Conservation (phyloP, 2,113 vertebrate species). For the Coreoperca whiteheadi region DNA sequence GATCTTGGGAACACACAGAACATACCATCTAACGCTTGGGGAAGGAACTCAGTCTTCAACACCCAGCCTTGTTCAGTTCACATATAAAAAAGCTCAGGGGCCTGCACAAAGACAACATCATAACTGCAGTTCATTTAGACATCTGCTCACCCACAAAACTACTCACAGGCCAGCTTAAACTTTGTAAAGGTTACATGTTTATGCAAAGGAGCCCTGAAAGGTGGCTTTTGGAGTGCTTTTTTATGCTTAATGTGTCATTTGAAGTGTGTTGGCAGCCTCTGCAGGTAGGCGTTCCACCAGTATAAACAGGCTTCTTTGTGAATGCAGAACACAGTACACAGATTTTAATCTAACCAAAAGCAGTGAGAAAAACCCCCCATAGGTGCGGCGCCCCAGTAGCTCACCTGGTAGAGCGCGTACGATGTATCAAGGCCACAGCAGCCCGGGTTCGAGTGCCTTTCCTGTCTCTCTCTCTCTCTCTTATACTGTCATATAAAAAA, state of each 20-base stretch:
- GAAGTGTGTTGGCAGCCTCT: constrained; percentile 34
- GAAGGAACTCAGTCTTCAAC: background rate
- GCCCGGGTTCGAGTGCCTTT: no score
- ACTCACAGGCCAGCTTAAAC: constrained; percentile 14
- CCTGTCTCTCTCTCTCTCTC: no score
- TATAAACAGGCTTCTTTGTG: constrained; percentile 26
- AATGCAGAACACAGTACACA: constrained; percentile 28
- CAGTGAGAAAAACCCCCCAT: background rate
- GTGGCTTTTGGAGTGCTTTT: constrained; percentile 13
- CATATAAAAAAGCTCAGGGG: background rate
- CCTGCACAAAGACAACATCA: constrained; percentile 21
- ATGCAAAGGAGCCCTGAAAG: constrained; percentile 24
- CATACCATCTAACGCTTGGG: background rate
- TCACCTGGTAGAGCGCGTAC: no score
- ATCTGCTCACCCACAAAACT: constrained; percentile 28
- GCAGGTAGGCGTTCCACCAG: constrained; percentile 12
- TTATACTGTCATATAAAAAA: no score
- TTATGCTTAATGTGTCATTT: constrained; percentile 27
- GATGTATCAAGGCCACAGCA: no score
- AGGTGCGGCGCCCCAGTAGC: no score
- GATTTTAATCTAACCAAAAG: constrained; percentile 40
- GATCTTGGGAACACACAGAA: background rate
- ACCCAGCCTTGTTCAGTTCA: background rate
- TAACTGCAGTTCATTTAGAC: constrained; percentile 39
- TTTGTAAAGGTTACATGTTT: constrained; percentile 34